A percentile compares a stretch with the other conserved stretches of the same genome.
Evolutionary conservation across 1,140 invertebrate genomes (phyloP).

Genomic region (Aporrectodea caliginosa): DNA sequence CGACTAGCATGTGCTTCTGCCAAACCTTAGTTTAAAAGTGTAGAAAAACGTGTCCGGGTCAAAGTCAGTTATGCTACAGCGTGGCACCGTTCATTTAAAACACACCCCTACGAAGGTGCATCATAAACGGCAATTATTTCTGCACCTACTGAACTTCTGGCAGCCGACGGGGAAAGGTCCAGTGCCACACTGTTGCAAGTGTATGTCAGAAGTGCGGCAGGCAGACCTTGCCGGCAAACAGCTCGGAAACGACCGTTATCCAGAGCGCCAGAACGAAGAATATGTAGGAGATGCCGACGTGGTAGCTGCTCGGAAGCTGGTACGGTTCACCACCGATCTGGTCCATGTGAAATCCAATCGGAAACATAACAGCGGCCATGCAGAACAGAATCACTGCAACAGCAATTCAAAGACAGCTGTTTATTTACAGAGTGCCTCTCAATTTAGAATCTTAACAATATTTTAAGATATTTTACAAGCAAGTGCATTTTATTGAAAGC

Average conservation of each 20-base stretch:
- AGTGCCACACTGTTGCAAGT: background rate
- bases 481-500: too few species aligned
- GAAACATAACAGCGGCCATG: conserved; percentile 89
- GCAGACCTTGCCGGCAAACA: conserved; percentile 97
- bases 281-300: conserved; percentile 93
- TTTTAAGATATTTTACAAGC: too few species aligned
- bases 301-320: conserved; percentile 88
- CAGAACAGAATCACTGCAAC: conserved; percentile 91
- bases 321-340: conserved; percentile 93
- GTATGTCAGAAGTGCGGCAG: conserved; percentile 66
- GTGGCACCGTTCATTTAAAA: too few species aligned
- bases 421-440: too few species aligned
- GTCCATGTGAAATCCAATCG: conserved; percentile 89
- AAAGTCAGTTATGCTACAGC: too few species aligned
- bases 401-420: background rate
- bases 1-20: too few species aligned
- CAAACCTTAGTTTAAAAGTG: too few species aligned
- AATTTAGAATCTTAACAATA: too few species aligned
- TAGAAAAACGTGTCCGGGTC: too few species aligned
- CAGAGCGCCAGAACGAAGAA: conserved; percentile 89
- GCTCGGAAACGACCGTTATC: conserved; percentile 92
- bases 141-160: background rate
- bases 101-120: too few species aligned
- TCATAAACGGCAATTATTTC: too few species aligned
- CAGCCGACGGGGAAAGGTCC: background rate